Percentiles rank a stretch among this genome's conserved stretches.
These are phyloP conservation scores for Ciona savignyi DNA, from an alignment of 23 tunicate species.

Conservation along the genomic window DNA sequence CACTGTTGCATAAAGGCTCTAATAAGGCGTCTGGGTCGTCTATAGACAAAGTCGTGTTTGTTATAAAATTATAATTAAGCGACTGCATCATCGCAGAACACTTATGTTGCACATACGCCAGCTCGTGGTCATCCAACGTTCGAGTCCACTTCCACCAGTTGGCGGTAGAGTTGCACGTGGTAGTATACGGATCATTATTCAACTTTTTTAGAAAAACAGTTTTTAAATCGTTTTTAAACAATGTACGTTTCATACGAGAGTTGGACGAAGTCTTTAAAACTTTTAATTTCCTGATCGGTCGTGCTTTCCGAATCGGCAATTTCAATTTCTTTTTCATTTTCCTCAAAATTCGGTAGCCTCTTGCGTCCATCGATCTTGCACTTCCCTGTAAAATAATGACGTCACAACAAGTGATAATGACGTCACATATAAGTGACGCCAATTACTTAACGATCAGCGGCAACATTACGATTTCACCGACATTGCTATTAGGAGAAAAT, in stretches of 20 bases:
- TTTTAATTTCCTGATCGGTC: neutral
- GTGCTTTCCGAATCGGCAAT: too few relatives aligned
- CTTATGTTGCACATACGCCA: slow-evolving; percentile 16
- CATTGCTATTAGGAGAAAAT: too few relatives aligned
- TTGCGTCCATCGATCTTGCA: neutral
- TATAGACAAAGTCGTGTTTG: neutral
- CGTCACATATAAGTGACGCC: too few relatives aligned
- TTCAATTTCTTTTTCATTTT: neutral
- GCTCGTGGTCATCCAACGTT: neutral
- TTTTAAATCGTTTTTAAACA: neutral
- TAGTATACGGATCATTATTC: slow-evolving; percentile 19
- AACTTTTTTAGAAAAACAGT: neutral
- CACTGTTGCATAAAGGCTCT: neutral
- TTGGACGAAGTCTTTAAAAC: neutral
- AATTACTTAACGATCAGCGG: too few relatives aligned
- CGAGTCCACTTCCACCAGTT: slow-evolving; percentile 15
- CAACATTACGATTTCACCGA: too few relatives aligned
- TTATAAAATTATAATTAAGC: neutral
- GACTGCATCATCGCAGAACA: neutral
- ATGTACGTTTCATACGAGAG: neutral
- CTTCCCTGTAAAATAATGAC: neutral
- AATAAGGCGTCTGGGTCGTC: neutral
- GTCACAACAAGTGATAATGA: too few relatives aligned
- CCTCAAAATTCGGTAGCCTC: neutral
- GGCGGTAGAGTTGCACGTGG: slow-evolving; percentile 35